Conservation (phyloP, 2,797 vertebrate species). For the Pipistrellus nathusii region DNA sequence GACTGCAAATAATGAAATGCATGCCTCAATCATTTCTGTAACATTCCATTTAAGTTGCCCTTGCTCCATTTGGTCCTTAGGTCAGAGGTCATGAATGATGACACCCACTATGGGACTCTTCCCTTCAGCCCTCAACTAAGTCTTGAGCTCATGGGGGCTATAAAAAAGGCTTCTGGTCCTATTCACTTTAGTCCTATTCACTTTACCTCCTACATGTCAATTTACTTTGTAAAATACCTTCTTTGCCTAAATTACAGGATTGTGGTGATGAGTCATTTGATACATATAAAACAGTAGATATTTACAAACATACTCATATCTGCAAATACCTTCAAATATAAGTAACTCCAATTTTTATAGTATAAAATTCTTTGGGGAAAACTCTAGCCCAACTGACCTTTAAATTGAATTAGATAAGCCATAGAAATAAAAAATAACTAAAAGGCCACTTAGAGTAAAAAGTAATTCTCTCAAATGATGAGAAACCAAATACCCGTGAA, state of each 20-base stretch:
- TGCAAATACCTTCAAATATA: background rate
- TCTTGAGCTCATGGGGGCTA: background rate
- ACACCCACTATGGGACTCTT: background rate
- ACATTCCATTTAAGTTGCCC: background rate
- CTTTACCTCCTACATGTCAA: background rate
- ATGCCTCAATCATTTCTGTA: background rate
- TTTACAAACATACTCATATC: background rate
- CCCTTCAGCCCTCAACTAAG: background rate
- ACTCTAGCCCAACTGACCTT: background rate
- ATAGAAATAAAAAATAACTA: background rate
- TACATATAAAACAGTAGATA: background rate
- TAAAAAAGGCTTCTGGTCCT: background rate
- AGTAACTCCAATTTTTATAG: background rate
- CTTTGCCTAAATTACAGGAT: background rate
- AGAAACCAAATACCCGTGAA: background rate
- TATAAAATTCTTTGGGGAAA: background rate
- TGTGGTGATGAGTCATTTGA: background rate
- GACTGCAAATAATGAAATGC: background rate
- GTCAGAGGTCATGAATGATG: background rate
- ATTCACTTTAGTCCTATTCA: slow-evolving; percentile 5
- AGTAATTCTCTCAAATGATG: background rate
- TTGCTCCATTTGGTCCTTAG: background rate
- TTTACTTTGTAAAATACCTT: background rate
- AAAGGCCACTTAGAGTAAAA: background rate
- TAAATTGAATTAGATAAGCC: background rate